Evolutionary conservation across 2,797 vertebrate species (phyloP).

Genomic region (Strix occidentalis): DNA sequence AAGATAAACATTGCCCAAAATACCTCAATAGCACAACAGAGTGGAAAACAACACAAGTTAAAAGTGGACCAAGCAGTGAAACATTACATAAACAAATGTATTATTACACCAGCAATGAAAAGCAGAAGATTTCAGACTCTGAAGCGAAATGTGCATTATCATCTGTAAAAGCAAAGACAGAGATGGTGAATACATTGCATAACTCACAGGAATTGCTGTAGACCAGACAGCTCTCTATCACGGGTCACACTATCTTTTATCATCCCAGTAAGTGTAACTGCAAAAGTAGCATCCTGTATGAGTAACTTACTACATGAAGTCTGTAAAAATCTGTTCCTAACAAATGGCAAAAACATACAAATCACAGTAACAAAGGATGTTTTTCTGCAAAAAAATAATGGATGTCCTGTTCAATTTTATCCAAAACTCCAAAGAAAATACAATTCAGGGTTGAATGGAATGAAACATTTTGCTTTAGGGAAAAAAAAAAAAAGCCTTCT

Average conservation of each 20-base stretch:
- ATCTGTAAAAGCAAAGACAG: not conserved
- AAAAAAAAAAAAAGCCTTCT: not conserved
- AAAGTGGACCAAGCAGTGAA: not conserved
- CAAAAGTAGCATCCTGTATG: not conserved
- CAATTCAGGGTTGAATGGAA: not conserved
- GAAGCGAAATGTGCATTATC: not conserved
- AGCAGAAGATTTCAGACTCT: not conserved
- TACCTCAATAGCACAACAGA: not conserved
- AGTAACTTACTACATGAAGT: not conserved
- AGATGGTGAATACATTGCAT: not conserved
- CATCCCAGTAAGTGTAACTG: not conserved
- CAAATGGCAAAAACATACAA: not conserved
- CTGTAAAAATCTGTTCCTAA: not conserved
- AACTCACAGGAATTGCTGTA: not conserved
- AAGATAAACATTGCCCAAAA: slow-evolving; percentile 1
- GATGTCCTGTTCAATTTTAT: not conserved
- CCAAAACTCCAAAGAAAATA: not conserved
- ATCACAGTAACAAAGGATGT: not conserved
- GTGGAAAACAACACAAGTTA: not conserved
- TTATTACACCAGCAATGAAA: not conserved
- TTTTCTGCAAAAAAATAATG: not conserved
- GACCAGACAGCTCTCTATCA: not conserved
- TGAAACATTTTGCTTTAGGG: not conserved
- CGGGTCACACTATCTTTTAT: not conserved
- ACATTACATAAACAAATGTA: not conserved